phyloP scores from a whole-genome alignment of 2,797 vertebrate genomes.

The Leptodactylus fallax region DNA sequence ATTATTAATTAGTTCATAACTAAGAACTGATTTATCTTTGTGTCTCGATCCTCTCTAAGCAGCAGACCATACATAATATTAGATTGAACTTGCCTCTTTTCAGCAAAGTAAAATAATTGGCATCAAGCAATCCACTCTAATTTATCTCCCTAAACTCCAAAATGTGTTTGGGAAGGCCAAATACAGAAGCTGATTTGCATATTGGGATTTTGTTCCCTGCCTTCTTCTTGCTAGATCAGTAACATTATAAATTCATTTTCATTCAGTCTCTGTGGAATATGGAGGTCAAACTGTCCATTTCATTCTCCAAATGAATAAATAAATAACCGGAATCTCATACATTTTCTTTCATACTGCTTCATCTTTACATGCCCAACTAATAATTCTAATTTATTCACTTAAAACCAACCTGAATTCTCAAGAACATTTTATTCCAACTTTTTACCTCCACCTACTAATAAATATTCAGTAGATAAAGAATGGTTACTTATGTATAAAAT shows the following conservation, averaged over 20 bases:
- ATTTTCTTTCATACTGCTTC: not conserved
- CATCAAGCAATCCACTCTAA: not conserved
- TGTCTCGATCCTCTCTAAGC: conserved; percentile 6
- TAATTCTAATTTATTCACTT: not conserved
- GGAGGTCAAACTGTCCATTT: conserved; percentile 6
- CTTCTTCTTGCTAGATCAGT: conserved; percentile 14
- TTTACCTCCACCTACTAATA: not conserved
- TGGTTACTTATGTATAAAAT: not conserved
- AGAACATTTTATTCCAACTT: not conserved
- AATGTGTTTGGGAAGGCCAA: conserved; percentile 13
- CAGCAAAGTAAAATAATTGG: conserved; percentile 15
- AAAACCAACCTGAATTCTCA: not conserved
- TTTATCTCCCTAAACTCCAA: conserved; percentile 27
- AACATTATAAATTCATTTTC: conserved; percentile 36
- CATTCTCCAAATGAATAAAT: conserved; percentile 36
- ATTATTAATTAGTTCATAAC: conserved; percentile 8
- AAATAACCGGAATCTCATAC: not conserved
- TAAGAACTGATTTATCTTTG: not conserved
- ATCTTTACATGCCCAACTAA: not conserved
- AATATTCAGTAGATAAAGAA: not conserved
- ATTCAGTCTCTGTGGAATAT: not conserved
- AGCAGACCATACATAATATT: conserved; percentile 21
- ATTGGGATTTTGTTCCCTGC: not conserved
- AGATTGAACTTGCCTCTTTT: not conserved
- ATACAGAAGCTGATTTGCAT: conserved; percentile 20